These are phyloP conservation scores for Tachina fera DNA, from an alignment of 2,888 invertebrate species.

Conservation along the genomic window DNA sequence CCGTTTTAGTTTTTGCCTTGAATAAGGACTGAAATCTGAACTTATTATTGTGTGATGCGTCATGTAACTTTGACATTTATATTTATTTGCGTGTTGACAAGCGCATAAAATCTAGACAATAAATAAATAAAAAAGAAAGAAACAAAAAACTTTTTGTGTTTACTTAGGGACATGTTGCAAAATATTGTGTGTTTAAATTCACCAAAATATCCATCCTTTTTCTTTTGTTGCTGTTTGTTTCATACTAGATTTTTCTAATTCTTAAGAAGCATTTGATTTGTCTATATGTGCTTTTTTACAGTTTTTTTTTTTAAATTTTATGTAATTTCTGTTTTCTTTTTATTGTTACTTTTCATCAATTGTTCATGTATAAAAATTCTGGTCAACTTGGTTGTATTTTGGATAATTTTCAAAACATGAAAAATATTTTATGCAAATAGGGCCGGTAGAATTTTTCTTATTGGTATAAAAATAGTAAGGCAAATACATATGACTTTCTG, in stretches of 20 bases:
- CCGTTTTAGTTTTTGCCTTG: too few relatives aligned
- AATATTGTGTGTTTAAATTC: neutral
- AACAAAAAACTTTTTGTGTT: too few relatives aligned
- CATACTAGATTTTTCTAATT: neutral
- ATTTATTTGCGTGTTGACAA: constrained; percentile 52
- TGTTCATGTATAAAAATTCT: neutral
- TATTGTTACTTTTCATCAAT: neutral
- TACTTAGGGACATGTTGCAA: neutral
- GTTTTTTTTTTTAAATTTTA: neutral
- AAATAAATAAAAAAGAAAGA: neutral
- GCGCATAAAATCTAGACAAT: constrained; percentile 14
- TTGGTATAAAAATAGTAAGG: too few relatives aligned
- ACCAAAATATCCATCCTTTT: neutral
- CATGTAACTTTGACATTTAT: constrained; percentile 48
- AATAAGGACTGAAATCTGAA: neutral
- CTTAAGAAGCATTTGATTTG: too few relatives aligned
- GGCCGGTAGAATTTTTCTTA: too few relatives aligned
- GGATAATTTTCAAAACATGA: neutral
- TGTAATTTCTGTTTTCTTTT: neutral
- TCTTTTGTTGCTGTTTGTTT: neutral
- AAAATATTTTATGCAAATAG: too few relatives aligned
- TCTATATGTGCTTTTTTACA: neutral
- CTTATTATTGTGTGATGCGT: constrained; percentile 19
- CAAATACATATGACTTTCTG: too few relatives aligned
- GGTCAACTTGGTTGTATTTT: neutral